These are phyloP conservation scores for Chymomyza amoena DNA, from an alignment of 2,888 invertebrate genomes.

Conservation along the genomic window DNA sequence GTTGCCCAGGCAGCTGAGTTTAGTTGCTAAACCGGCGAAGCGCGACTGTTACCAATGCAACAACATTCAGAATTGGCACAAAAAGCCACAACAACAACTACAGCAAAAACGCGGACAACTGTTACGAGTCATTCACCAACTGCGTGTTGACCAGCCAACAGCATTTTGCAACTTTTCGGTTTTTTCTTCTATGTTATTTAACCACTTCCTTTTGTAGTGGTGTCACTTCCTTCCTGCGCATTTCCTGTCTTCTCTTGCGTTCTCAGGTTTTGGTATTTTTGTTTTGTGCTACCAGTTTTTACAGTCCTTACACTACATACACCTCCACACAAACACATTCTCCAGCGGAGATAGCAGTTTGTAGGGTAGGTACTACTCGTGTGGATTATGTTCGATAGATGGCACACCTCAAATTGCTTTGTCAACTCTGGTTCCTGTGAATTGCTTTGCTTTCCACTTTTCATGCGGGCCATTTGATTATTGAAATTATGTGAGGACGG, in stretches of 20 bases:
- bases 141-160: slow-evolving; percentile 9
- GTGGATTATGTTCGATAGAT: background rate
- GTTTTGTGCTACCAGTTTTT: background rate
- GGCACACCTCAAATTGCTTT: background rate
- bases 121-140: slow-evolving; percentile 51
- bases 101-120: slow-evolving; percentile 56
- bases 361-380: background rate
- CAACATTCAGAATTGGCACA: slow-evolving; percentile 71
- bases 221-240: slow-evolving; percentile 59
- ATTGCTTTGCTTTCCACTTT: background rate
- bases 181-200: slow-evolving; percentile 35
- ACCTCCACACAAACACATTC: background rate
- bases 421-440: background rate
- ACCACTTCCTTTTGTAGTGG: slow-evolving; percentile 59
- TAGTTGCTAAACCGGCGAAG: slow-evolving; percentile 70
- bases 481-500: no score
- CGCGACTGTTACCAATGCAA: slow-evolving; percentile 71
- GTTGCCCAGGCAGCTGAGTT: slow-evolving; percentile 35
- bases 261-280: background rate
- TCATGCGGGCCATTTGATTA: no score
- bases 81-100: slow-evolving; percentile 11
- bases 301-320: background rate
- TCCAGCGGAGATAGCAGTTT: background rate
- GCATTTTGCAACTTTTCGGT: slow-evolving; percentile 32
- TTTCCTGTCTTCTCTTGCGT: slow-evolving; percentile 47